Base-by-base conservation (phyloP, 2,888 invertebrate species). In the Heliconius ethilla region DNA sequence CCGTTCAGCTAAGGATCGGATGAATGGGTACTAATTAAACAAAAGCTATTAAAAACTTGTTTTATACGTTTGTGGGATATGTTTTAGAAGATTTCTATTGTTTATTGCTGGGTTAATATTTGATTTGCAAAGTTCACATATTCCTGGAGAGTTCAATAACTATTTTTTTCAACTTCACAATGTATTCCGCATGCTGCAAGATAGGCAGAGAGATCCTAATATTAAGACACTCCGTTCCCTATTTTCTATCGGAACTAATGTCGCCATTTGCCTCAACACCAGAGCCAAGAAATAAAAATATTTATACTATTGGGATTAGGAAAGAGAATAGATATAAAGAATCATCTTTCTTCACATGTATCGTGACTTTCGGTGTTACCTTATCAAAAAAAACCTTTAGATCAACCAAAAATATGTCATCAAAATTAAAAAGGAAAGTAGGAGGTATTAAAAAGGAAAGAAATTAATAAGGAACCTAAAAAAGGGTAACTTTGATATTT, bases 21-120 rank as follows among this genome's bases (percentile, higher is more conserved):
- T 75, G 37, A 75, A 67, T 75, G 55, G 33, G 22, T 67, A 67
- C 75, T 75, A 67, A 75, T 55, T 45, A 75, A 69, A 75, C 67
- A 75, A 75, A 33, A 15, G 18, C 2, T 74, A 65, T 37, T 74
- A 74, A 74, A 59, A 63, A 74, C 63, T 63, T 63, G 40, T 40
- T 40, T 69, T 25, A 69, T 40, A 63, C 37, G 22, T 62, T 37
- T n/a, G 29, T 11, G 40, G 40, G 25, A 73, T 40, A 62, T 70
- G n/a, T 40, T 40, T 37, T 37, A 37, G 37, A 3, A 37, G 67
- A n/a, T 37, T 66, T n/a, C n/a, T 40, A 40, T 13, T 67, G 25
- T 40, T 67, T 67, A 67, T 67, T 22, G 7, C 22, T 29, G 6
- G 3, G 3, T 65, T 65, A 65, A 65, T 33, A 65, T 33, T 29